phyloP scores from a whole-genome alignment of 2,797 vertebrate species.

The Sarcophilus harrisii region DNA sequence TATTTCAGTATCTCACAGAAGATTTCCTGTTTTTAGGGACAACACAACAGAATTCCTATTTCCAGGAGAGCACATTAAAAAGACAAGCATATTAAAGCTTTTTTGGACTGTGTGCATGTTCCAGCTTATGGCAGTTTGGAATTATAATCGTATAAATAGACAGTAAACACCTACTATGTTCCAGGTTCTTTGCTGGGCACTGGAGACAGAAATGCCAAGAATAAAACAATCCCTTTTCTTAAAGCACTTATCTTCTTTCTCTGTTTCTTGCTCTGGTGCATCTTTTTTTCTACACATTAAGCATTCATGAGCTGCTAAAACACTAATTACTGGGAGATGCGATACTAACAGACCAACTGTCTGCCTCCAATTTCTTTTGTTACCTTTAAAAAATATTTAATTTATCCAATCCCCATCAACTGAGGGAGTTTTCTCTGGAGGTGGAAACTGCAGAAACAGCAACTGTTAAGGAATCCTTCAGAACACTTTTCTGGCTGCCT shows the following conservation, averaged over 20 bases:
- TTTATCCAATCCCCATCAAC: not conserved
- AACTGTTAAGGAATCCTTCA: not conserved
- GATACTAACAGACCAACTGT: not conserved
- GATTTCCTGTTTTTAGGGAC: not conserved
- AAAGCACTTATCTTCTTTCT: not conserved
- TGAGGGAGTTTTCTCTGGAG: not conserved
- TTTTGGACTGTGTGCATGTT: not conserved
- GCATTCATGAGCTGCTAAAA: not conserved
- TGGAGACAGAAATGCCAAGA: not conserved
- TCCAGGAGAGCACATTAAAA: not conserved
- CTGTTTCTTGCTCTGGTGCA: not conserved
- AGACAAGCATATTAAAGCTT: not conserved
- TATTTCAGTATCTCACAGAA: not conserved
- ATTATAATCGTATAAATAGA: not conserved
- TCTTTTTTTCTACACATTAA: not conserved
- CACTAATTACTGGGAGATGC: not conserved
- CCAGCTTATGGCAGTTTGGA: not conserved
- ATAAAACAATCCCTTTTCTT: not conserved
- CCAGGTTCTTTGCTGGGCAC: not conserved
- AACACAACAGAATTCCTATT: not conserved
- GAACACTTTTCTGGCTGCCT: not conserved
- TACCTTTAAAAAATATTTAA: not conserved
- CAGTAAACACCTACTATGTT: not conserved
- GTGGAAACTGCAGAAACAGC: not conserved
- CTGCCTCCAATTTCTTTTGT: not conserved